Evolutionary conservation across 2,113 vertebrate genomes (phyloP).

Genomic region (Alligator sinensis): DNA sequence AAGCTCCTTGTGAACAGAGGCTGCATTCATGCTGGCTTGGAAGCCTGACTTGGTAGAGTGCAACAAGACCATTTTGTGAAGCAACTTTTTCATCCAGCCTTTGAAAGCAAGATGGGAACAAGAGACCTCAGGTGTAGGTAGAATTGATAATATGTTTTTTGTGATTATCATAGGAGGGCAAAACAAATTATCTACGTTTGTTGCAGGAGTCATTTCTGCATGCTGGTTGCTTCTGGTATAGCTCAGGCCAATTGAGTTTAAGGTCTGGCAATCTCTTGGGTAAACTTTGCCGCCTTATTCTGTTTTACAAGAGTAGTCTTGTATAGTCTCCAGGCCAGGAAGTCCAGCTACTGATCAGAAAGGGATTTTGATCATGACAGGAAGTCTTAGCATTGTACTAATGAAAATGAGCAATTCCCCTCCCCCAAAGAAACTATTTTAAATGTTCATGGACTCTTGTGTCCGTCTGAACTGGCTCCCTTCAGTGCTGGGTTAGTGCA

Average conservation of each 20-base stretch:
- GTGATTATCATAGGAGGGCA: slow-evolving; percentile 52
- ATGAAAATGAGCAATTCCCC: slow-evolving; percentile 9
- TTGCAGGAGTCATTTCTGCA: slow-evolving; percentile 23
- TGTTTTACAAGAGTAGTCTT: slow-evolving; percentile 20
- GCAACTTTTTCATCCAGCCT: slow-evolving; percentile 8
- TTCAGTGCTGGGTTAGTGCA: background rate
- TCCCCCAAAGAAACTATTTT: background rate
- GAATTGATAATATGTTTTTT: background rate
- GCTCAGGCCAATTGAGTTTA: slow-evolving; percentile 33
- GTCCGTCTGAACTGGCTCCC: background rate
- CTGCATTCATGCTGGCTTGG: slow-evolving; percentile 45
- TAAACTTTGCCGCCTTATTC: slow-evolving; percentile 33
- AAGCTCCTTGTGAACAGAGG: slow-evolving; percentile 28
- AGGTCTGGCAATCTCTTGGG: slow-evolving; percentile 34
- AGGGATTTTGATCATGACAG: background rate
- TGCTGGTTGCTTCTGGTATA: slow-evolving; percentile 50
- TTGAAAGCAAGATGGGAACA: slow-evolving; percentile 25
- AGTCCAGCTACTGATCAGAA: background rate
- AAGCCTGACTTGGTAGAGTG: slow-evolving; percentile 37
- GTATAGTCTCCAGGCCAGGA: background rate
- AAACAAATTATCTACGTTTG: slow-evolving; percentile 50
- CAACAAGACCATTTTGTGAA: background rate
- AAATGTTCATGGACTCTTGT: background rate
- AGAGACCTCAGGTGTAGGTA: slow-evolving; percentile 3
- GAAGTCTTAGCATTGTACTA: background rate